phyloP scores from a whole-genome alignment of 2,888 invertebrate species.

The Amiota communis region DNA sequence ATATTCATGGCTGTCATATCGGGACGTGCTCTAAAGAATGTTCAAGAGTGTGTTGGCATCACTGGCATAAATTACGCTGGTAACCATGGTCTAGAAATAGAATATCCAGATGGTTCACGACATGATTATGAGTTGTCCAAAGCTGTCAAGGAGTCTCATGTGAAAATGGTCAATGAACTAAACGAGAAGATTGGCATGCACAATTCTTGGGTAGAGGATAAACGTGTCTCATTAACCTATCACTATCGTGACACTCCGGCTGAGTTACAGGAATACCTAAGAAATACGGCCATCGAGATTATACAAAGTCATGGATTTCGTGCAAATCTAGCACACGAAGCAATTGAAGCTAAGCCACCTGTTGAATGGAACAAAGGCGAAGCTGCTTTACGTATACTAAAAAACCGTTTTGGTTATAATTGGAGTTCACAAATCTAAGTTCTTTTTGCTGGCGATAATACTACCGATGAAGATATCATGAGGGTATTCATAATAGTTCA shows the following conservation, averaged over 20 bases:
- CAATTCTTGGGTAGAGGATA: conserved; percentile 85
- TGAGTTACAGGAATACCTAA: conserved; percentile 75
- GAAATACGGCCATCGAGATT: conserved; percentile 76
- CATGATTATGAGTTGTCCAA: conserved; percentile 82
- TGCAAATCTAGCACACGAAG: conserved; percentile 80
- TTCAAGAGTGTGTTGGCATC: conserved; percentile 78
- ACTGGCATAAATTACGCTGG: conserved; percentile 80
- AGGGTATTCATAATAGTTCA: conserved; percentile 74
- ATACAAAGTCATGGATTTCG: conserved; percentile 79
- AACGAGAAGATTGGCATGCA: conserved; percentile 77
- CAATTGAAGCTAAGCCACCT: conserved; percentile 84
- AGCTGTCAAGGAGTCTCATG: conserved; percentile 79
- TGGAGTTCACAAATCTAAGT: conserved; percentile 82
- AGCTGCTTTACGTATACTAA: conserved; percentile 82
- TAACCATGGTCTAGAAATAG: conserved; percentile 83
- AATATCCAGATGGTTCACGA: conserved; percentile 82
- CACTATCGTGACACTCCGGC: conserved; percentile 81
- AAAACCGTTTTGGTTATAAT: conserved; percentile 82
- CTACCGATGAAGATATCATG: conserved; percentile 93
- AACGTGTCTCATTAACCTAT: conserved; percentile 81
- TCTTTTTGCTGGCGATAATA: conserved; percentile 91
- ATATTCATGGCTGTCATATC: conserved; percentile 82
- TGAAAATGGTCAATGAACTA: conserved; percentile 77
- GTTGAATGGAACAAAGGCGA: conserved; percentile 77
- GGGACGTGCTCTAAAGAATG: conserved; percentile 81